Percentiles rank a stretch among this genome's conserved stretches.
phyloP scores from a whole-genome alignment of 2,888 invertebrate species.

The Autographa gamma region DNA sequence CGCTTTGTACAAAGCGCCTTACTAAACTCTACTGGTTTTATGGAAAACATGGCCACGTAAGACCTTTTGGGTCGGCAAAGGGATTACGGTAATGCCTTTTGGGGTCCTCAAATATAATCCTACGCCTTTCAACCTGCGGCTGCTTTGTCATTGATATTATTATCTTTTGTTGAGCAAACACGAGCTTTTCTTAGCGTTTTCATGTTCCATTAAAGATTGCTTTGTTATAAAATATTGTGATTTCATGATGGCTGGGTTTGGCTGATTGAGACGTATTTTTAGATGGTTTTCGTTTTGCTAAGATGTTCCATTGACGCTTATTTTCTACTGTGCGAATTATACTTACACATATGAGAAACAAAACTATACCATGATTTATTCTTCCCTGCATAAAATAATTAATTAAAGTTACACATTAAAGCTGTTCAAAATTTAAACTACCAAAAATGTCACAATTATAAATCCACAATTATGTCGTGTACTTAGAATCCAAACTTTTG shows the following conservation, averaged over 20 bases:
- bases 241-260: neutral
- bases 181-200: constrained; percentile 11
- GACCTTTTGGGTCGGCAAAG: constrained; percentile 19
- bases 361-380: too few species aligned
- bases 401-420: too few species aligned
- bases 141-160: constrained; percentile 55
- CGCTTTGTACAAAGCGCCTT: neutral
- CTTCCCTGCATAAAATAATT: too few species aligned
- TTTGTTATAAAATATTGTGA: neutral
- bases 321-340: too few species aligned
- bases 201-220: constrained; percentile 3
- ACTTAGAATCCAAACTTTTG: too few species aligned
- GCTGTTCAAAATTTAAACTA: too few species aligned
- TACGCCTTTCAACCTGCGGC: constrained; percentile 20
- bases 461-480: too few species aligned
- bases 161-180: constrained; percentile 31
- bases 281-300: neutral
- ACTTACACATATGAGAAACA: too few species aligned
- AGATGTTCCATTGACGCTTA: too few species aligned
- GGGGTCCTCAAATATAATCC: constrained; percentile 35
- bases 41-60: constrained; percentile 28
- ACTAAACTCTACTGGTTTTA: constrained; percentile 10
- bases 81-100: constrained; percentile 49
- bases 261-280: neutral
- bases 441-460: too few species aligned